Conservation (phyloP, 2,888 invertebrate species). For the Hesperia comma region DNA sequence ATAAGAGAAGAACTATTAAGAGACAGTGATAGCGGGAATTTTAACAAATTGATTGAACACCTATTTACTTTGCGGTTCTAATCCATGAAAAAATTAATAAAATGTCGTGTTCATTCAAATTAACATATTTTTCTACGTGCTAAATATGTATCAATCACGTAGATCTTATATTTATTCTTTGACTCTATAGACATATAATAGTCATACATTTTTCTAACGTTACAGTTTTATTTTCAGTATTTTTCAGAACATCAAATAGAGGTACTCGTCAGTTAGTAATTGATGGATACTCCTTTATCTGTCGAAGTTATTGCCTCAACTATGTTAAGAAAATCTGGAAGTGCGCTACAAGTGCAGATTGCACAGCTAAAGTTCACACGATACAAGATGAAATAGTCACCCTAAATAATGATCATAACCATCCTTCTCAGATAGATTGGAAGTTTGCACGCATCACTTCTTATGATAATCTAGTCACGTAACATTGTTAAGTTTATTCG, state of each 20-base stretch:
- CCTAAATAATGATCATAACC: conserved; percentile 60
- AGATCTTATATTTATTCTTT: background rate
- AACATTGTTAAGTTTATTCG: background rate
- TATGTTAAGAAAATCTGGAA: conserved; percentile 68
- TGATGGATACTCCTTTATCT: conserved; percentile 64
- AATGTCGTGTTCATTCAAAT: background rate
- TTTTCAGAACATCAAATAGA: conserved; percentile 62
- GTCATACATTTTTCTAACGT: conserved; percentile 5
- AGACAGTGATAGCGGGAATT: background rate
- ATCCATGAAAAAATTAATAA: background rate
- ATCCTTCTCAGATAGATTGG: conserved; percentile 44
- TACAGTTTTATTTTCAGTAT: conserved; percentile 56
- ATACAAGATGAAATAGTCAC: conserved; percentile 59
- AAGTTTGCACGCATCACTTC: conserved; percentile 8
- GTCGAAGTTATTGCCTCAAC: conserved; percentile 62
- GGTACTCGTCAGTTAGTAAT: conserved; percentile 64
- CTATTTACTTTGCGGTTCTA: background rate
- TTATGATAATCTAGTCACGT: conserved; percentile 20
- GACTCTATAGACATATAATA: background rate
- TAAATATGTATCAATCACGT: background rate
- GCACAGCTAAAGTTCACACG: conserved; percentile 67
- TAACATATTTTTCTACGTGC: background rate
- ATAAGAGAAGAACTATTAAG: conserved; percentile 1
- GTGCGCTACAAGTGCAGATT: conserved; percentile 62
- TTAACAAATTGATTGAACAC: no score